Evolutionary conservation across 53 echinoderm and acorn worm genomes (phyloP), one percentile per base, ranked within the genome.

Genomic region (Holothuria scabra): DNA sequence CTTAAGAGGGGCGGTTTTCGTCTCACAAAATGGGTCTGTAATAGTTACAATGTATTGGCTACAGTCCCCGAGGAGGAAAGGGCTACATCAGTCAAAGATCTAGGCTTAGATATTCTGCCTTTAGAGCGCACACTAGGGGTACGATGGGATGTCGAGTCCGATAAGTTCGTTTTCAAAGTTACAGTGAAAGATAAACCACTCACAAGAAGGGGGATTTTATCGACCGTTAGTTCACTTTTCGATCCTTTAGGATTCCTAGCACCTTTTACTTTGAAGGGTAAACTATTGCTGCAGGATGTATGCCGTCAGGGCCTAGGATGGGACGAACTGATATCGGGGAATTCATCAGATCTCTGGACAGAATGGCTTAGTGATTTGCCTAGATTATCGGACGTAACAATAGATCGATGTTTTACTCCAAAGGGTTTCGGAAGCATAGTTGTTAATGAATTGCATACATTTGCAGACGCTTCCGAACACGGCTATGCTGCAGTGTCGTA

Each of bases 231-330:
- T 31, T 89, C 90, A 5, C 38, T 93, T 16, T 90, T 84, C 84
- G 93, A 92, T 57, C 89, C 89, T 22, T 49, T 92, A 11, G 93
- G 89, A 52, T 83, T 93, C 66, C 84, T 60, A 16, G 87, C 87
- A 65, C 93, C 93, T 1, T 89, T 87, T 48, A 64, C 84, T 18
- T 44, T 90, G 56, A 64, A 74, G 19, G 92, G 86, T 13, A 89
- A 92, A 58, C 67, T 83, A 29, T 60, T 89, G 18, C 60, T 90
- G 28, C 90, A 93, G 26, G 84, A 80, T 62, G 33, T 93, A 16
- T 90, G 93, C 35, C 31, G 48, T 21, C 59, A 65, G 64, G 81
- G 67, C 44, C 49, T 87, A 48, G 85, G 76, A 55, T 93, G 93
- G 93, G 87, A 93, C 46, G 86, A 92, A 46, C 11, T 37, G 22